Conservation (phyloP, 2,113 vertebrate genomes). For the Ptyas mucosa region DNA sequence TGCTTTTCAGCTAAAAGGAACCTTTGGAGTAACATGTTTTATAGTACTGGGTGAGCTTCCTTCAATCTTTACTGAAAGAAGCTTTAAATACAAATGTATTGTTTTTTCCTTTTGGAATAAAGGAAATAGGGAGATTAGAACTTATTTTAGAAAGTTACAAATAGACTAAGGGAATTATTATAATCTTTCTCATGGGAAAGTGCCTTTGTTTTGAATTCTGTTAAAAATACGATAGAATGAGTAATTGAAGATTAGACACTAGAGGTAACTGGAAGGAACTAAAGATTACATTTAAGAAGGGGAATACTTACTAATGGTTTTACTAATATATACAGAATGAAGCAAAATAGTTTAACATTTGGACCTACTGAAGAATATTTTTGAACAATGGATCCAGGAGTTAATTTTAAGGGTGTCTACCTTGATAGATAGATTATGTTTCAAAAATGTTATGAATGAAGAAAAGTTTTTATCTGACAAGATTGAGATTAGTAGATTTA, state of each 20-base stretch:
- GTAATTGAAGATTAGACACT: neutral
- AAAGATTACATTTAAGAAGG: too few species aligned
- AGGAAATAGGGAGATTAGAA: neutral
- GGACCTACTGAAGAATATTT: neutral
- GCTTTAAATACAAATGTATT: neutral
- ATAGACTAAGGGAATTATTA: neutral
- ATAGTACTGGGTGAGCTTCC: neutral
- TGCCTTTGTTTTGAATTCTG: neutral
- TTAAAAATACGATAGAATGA: neutral
- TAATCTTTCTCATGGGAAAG: neutral
- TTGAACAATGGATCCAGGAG: neutral
- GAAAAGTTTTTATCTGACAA: too few species aligned
- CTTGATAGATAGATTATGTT: neutral
- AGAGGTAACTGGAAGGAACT: neutral
- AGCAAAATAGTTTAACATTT: neutral
- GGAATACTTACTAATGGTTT: too few species aligned
- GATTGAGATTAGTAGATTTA: too few species aligned
- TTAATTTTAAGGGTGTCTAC: neutral
- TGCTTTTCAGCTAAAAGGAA: neutral
- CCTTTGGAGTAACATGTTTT: neutral
- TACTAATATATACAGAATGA: too few species aligned
- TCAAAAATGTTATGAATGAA: neutral
- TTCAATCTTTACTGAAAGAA: neutral
- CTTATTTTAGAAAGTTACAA: neutral
- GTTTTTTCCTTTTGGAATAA: too few species aligned